Base-by-base conservation (phyloP, 2,797 vertebrate genomes). In the Erpetoichthys calabaricus region DNA sequence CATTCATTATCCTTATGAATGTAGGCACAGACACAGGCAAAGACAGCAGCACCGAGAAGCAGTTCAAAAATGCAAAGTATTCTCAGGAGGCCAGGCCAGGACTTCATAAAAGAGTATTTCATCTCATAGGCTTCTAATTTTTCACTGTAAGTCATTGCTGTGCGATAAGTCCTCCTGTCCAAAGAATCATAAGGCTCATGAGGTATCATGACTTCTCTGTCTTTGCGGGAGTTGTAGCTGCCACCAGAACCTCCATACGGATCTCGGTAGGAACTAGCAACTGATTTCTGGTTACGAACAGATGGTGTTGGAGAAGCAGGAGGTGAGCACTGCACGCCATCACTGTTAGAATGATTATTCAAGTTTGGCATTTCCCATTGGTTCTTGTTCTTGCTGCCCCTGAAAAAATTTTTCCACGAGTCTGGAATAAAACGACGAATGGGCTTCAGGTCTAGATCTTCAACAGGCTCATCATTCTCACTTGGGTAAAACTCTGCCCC, bases 1-100 rank as follows among this genome's bases (percentile, higher is more conserved):
- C 95, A 99, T 70, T 97, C 90, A 45, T 89, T 97, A 75, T 98
- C 95, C 74, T 97, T 97, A 80, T 99, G 91, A 61, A 99, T 80
- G 57, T 98, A 98, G 0, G 95, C 94, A 0, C 91, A 95, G 60
- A 98, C 86, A 51, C 94, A 99, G 56, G 95, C 95, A n/a, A 99
- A 96, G 60, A 98, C 87, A 0, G 85, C 92, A 0, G 94, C 91
- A 0, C 95, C 95, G 61, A 96, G 76, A 47, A 99, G 85, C 61
- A 99, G 87, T 76, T 97, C 85, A 3, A 79, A 78, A 42, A 86
- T 89, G 1, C 89, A 83, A 63, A 98, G 88, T 51, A 97, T 90
- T 56, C 95, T 75, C 60, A 99, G 86, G 65, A 98, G 83, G 5
- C 95, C 95, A 0, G 92, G 77, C 95, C 95, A 99, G 4, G 95